Evolutionary conservation across 2,888 invertebrate species (phyloP).

Genomic region (Cerastis leucographa): DNA sequence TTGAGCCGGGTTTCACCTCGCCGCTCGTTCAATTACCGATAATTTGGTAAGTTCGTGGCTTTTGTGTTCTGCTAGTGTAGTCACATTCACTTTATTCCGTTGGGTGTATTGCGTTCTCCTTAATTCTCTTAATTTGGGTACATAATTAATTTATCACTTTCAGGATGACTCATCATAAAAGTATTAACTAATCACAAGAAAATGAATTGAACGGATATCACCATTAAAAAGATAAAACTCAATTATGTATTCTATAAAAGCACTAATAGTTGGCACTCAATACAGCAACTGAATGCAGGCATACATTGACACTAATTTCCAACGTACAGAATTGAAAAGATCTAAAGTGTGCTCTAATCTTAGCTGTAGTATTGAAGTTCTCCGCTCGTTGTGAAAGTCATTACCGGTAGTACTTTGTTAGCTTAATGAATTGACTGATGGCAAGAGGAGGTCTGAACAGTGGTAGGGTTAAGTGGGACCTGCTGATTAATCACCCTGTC

Average conservation of each 20-base stretch:
- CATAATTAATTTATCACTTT: not conserved
- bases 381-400: constrained; percentile 86
- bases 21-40: constrained; percentile 73
- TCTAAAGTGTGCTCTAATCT: constrained; percentile 74
- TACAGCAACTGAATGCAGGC: constrained; percentile 17
- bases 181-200: not conserved
- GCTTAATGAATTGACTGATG: constrained; percentile 91
- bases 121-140: not conserved
- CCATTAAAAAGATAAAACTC: not conserved
- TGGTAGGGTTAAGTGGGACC: constrained; percentile 89
- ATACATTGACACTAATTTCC: constrained; percentile 52
- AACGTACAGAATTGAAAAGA: constrained; percentile 68
- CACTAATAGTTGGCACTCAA: not conserved
- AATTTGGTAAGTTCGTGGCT: constrained; percentile 73
- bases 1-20: constrained; percentile 76
- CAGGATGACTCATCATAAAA: not conserved
- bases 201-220: not conserved
- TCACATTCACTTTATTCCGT: constrained; percentile 6
- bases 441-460: constrained; percentile 87
- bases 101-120: not conserved
- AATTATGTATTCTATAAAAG: not conserved
- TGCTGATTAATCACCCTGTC: constrained; percentile 90
- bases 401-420: constrained; percentile 89
- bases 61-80: constrained; percentile 58
- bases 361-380: constrained; percentile 78